Evolutionary conservation across 2,888 invertebrate genomes (phyloP).

Genomic region (Exocentrus adspersus): DNA sequence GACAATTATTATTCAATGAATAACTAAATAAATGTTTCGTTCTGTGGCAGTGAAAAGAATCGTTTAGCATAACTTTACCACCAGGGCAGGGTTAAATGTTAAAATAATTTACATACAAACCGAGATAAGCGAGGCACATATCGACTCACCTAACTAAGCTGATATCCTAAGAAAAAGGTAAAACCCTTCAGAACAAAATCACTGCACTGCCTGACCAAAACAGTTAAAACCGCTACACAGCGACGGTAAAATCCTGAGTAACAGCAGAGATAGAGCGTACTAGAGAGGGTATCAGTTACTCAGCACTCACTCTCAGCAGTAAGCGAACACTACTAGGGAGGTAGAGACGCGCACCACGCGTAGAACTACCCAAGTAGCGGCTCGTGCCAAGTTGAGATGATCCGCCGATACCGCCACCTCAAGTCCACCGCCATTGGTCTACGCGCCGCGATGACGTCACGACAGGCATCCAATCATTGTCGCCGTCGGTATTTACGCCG

Average conservation of each 20-base stretch:
- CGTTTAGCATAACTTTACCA: conserved; percentile 17
- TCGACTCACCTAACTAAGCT: conserved; percentile 34
- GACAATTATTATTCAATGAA: neutral
- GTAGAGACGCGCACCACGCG: conserved; percentile 59
- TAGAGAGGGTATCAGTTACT: conserved; percentile 9
- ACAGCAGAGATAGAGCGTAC: conserved; percentile 9
- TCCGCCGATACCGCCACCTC: conserved; percentile 61
- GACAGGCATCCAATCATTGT: conserved; percentile 55
- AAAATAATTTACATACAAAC: conserved; percentile 22
- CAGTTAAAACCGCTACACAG: neutral
- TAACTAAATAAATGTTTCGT: conserved; percentile 4
- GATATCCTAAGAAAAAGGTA: conserved; percentile 30
- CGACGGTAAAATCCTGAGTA: conserved; percentile 12
- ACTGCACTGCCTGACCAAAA: conserved; percentile 1
- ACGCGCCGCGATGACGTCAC: conserved; percentile 60
- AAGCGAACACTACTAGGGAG: conserved; percentile 43
- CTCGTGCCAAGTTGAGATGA: conserved; percentile 62
- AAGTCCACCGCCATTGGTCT: conserved; percentile 63
- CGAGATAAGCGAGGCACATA: conserved; percentile 12
- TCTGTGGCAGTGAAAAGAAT: conserved; percentile 6
- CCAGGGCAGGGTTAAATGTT: conserved; percentile 24
- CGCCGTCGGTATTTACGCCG: conserved; percentile 60
- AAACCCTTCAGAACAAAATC: conserved; percentile 2
- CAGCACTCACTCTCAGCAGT: conserved; percentile 23
- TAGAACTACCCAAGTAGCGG: conserved; percentile 57